These are phyloP conservation scores for Metridium senile DNA, from an alignment of 92 coral and sea anemone genomes.

Conservation along the genomic window DNA sequence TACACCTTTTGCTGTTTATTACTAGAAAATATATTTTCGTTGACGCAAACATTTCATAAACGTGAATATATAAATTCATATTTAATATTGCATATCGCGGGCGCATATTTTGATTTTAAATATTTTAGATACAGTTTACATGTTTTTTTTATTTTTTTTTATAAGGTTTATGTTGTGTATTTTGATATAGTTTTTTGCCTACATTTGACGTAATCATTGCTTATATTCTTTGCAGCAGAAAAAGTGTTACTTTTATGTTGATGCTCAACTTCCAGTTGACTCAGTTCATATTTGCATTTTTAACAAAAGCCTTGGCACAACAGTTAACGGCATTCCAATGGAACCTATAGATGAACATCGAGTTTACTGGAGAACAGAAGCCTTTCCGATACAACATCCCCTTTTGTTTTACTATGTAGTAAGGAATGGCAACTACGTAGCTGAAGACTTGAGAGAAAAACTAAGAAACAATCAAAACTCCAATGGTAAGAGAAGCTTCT, in stretches of 20 bases:
- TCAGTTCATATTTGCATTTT: not conserved
- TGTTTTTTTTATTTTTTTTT: no score
- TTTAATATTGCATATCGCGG: no score
- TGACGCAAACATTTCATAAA: no score
- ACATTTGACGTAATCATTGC: not conserved
- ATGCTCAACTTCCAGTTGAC: not conserved
- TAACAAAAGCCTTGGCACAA: not conserved
- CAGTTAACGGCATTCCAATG: not conserved
- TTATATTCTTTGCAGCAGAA: not conserved
- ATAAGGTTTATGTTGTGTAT: no score
- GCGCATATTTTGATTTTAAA: no score
- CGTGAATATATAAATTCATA: no score
- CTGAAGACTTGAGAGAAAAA: not conserved
- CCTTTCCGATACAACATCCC: not conserved
- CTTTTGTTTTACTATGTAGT: not conserved
- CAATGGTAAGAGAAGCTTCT: constrained; percentile 12
- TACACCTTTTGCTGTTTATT: no score
- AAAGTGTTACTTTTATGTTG: not conserved
- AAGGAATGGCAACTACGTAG: not conserved
- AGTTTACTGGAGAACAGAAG: constrained; percentile 14
- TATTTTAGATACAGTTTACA: no score
- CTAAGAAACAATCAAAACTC: not conserved
- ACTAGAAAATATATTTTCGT: no score
- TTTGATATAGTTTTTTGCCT: no score
- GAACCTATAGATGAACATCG: not conserved